Evolutionary conservation across 2,888 invertebrate genomes (phyloP).

Genomic region (Mimumesa dahlbomi): DNA sequence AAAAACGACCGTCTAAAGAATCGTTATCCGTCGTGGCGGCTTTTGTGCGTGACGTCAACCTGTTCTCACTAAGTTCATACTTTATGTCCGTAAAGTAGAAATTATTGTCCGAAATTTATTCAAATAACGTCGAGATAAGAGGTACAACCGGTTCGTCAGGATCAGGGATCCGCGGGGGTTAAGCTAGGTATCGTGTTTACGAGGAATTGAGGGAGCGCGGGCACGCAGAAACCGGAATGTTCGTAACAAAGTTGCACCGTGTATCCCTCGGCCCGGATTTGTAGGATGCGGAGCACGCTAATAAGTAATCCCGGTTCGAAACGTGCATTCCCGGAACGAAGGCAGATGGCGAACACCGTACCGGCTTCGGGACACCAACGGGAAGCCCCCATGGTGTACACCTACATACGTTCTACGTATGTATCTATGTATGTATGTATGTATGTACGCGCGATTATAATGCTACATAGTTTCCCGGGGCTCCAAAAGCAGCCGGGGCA

Average conservation of each 20-base stretch:
- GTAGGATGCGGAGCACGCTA: slow-evolving; percentile 39
- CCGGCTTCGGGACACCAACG: background rate
- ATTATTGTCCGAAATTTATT: slow-evolving; percentile 61
- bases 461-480: slow-evolving; percentile 2
- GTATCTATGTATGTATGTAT: background rate
- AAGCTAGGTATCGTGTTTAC: slow-evolving; percentile 21
- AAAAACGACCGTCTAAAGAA: no score
- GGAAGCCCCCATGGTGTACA: no score
- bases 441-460: slow-evolving; percentile 7
- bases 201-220: slow-evolving; percentile 18
- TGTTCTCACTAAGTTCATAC: slow-evolving; percentile 43
- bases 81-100: slow-evolving; percentile 48
- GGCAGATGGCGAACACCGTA: slow-evolving; percentile 35
- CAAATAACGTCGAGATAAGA: slow-evolving; percentile 55
- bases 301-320: slow-evolving; percentile 50
- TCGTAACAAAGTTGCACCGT: slow-evolving; percentile 57
- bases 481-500: slow-evolving; percentile 1
- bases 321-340: slow-evolving; percentile 41
- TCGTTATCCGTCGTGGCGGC: slow-evolving; percentile 30
- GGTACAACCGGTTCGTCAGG: slow-evolving; percentile 60
- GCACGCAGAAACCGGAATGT: slow-evolving; percentile 37
- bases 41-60: slow-evolving; percentile 31
- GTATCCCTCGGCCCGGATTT: slow-evolving; percentile 31
- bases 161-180: slow-evolving; percentile 37
- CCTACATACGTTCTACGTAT: background rate